Evolutionary conservation across 2,888 invertebrate species (phyloP), one percentile per base, ranked within the genome.

Genomic region (Matsumyia berberina): DNA sequence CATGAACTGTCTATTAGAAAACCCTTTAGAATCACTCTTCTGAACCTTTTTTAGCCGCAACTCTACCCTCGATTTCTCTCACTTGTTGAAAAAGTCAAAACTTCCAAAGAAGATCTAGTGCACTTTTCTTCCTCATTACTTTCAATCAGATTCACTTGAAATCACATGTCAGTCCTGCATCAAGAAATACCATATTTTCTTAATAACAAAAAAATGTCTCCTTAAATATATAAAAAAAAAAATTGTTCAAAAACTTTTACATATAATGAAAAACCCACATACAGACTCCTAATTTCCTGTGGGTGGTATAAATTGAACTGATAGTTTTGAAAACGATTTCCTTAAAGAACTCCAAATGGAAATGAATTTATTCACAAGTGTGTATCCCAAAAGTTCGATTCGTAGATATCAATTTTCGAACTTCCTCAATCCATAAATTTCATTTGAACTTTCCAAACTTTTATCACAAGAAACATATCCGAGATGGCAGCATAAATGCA

Each of bases 341-440:
- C 78, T 72, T 55, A 44, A 46, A 58, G 31, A 44, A 58, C 19
- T 53, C 11, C 60, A 55, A 53, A 51, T 60, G 58, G 31, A 79
- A 55, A 60, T 37, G 67, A 55, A 78, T 70, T 53, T 49, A 74
- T 74, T n/a, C n/a, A 24, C 24, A 24, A 3, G 24, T 24, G 4
- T 24, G 53, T 49, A 74, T 74, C 69, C 85, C 66, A 53, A 37
- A 79, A 64, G 79, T 58, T 64, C 79, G 67, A 79, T 83, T 79
- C 83, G 19, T 80, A 80, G 85, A 85, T 78, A 70, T 85, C 85
- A 80, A 80, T 80, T 78, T 80, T 80, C 64, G 58, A 80, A 85
- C 70, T 85, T 85, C 58, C 70, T 64, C 62, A 85, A 69, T 80
- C 74, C 70, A 85, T 85, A 85, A 85, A 85, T 85, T 79, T 80